Percentiles rank a stretch among this genome's conserved stretches.
Evolutionary conservation across 2,113 vertebrate genomes (phyloP).

Genomic region (Oryzias melastigma): DNA sequence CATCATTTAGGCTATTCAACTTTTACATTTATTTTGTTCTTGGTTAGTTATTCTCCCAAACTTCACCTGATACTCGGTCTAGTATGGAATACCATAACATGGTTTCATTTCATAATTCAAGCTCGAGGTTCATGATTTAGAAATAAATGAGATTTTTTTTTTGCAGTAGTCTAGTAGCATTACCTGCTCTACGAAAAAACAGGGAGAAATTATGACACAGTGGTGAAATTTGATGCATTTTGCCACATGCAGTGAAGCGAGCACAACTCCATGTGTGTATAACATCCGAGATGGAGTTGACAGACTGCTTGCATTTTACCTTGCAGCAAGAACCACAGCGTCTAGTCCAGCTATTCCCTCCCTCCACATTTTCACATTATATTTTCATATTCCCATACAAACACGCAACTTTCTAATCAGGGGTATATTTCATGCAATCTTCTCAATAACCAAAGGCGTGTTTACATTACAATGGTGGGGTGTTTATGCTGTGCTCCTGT

Average conservation of each 20-base stretch:
- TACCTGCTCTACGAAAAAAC: slow-evolving; percentile 7
- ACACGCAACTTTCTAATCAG: slow-evolving; percentile 13
- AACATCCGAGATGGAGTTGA: slow-evolving; percentile 35
- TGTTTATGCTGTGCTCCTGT: no score
- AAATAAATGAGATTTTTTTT: slow-evolving; percentile 1
- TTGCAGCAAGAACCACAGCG: slow-evolving; percentile 6
- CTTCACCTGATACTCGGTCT: not conserved
- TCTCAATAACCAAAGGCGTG: no score
- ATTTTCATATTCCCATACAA: not conserved
- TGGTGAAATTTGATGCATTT: slow-evolving; percentile 28
- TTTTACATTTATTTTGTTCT: no score
- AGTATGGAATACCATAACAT: not conserved
- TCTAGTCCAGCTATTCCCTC: slow-evolving; percentile 16
- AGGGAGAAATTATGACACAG: slow-evolving; percentile 3
- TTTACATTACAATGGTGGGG: no score
- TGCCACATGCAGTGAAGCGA: slow-evolving; percentile 26
- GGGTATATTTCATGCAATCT: not conserved
- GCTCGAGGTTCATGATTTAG: slow-evolving; percentile 7
- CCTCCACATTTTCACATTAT: not conserved
- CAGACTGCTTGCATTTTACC: slow-evolving; percentile 27
- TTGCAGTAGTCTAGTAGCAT: slow-evolving; percentile 6
- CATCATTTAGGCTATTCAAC: no score
- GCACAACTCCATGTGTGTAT: slow-evolving; percentile 20
- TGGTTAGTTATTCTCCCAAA: slow-evolving; percentile 3
- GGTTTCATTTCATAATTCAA: slow-evolving; percentile 5